Conservation (phyloP, 2,797 vertebrate genomes). For the Sylvia borin region DNA sequence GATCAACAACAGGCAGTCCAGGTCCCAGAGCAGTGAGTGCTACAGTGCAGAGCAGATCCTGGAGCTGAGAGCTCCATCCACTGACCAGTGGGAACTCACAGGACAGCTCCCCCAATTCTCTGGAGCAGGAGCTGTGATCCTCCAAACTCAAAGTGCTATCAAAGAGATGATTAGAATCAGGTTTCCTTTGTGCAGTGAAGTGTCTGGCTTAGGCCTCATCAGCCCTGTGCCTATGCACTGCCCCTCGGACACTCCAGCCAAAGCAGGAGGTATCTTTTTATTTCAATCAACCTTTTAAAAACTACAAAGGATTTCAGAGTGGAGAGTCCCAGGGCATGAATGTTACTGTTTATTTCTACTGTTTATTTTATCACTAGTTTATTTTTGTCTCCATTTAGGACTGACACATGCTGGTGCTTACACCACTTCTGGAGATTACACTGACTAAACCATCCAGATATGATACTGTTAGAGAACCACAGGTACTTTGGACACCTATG, state of each 20-base stretch:
- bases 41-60: rapidly evolving
- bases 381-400: neutral
- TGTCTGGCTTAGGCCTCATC: neutral
- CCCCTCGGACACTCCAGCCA: neutral
- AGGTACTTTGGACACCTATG: neutral
- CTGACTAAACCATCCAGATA: neutral
- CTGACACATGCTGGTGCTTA: neutral
- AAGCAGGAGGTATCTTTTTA: neutral
- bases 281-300: neutral
- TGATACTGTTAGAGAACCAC: neutral
- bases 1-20: neutral
- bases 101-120: neutral
- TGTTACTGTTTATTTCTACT: neutral
- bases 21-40: neutral
- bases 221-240: rapidly evolving
- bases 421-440: neutral
- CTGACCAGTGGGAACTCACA: neutral
- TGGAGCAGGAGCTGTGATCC: neutral
- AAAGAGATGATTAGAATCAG: rapidly evolving
- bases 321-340: neutral
- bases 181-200: neutral
- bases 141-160: neutral
- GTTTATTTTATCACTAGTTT: neutral
- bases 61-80: neutral
- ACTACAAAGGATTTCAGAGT: neutral